Conservation (phyloP, 2,888 invertebrate genomes). For the Biston stratarius region DNA sequence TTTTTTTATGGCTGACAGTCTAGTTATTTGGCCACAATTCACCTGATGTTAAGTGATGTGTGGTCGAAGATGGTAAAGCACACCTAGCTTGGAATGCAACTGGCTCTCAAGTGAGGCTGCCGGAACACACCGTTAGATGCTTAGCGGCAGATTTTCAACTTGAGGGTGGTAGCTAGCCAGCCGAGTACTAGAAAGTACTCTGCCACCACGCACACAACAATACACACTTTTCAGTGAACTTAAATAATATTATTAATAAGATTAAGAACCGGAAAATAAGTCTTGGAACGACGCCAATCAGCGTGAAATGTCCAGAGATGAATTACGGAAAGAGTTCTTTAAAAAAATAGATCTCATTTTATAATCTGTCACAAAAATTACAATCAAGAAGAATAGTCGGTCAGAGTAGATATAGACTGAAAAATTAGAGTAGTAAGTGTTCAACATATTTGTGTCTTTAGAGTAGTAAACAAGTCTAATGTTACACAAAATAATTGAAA, state of each 20-base stretch:
- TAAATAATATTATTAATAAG: conserved; percentile 18
- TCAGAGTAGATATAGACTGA: neutral
- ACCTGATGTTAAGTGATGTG: too few species aligned
- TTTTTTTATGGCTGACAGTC: too few species aligned
- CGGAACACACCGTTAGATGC: too few species aligned
- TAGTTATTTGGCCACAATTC: too few species aligned
- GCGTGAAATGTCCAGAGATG: conserved; percentile 6
- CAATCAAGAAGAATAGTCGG: neutral
- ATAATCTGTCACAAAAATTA: neutral
- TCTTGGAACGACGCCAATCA: conserved; percentile 22
- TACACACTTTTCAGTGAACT: neutral
- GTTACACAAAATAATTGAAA: conserved; percentile 4
- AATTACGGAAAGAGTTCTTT: neutral
- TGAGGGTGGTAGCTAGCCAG: too few species aligned
- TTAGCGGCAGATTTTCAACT: too few species aligned
- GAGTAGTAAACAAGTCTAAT: neutral
- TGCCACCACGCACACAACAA: too few species aligned
- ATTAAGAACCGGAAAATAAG: conserved; percentile 12
- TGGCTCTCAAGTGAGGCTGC: too few species aligned
- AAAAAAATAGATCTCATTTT: neutral
- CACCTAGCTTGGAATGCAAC: too few species aligned
- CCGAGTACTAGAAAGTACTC: too few species aligned
- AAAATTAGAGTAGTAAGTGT: neutral
- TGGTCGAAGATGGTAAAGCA: too few species aligned
- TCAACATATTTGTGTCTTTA: neutral